Percentiles rank a stretch among this genome's conserved stretches.
These are phyloP conservation scores for Aphaenogaster ashmeadi DNA, from an alignment of 1,140 invertebrate genomes.

Conservation along the genomic window DNA sequence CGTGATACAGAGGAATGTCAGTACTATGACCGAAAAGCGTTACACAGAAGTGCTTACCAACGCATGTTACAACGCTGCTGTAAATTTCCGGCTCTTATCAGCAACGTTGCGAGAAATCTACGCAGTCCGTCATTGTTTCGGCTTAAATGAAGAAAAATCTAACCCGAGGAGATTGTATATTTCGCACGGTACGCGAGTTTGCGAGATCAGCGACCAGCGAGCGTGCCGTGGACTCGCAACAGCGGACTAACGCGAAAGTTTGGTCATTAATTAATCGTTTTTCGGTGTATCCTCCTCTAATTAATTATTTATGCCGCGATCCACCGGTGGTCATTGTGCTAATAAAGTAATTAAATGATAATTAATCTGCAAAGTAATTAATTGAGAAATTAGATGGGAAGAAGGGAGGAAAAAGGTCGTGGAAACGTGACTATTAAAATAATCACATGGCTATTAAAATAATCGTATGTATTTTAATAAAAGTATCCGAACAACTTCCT, in stretches of 20 bases:
- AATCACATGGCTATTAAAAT: background rate
- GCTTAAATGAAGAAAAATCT: constrained; percentile 66
- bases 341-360: constrained; percentile 68
- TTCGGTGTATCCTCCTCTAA: constrained; percentile 27
- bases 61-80: constrained; percentile 38
- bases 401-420: background rate
- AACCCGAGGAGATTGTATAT: constrained; percentile 41
- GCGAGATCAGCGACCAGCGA: constrained; percentile 32
- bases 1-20: constrained; percentile 24
- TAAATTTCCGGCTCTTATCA: constrained; percentile 59
- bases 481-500: constrained; percentile 21
- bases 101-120: constrained; percentile 50
- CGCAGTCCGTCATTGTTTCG: constrained; percentile 57
- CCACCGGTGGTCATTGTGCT: background rate
- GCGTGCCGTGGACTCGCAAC: constrained; percentile 57
- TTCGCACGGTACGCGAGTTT: constrained; percentile 56
- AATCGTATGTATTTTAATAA: background rate
- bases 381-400: background rate
- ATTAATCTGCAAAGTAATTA: constrained; percentile 60
- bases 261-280: constrained; percentile 71
- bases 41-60: constrained; percentile 10
- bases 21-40: constrained; percentile 31
- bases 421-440: background rate
- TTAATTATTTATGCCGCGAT: constrained; percentile 67
- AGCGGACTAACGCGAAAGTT: constrained; percentile 57